Percentiles rank a stretch among this genome's conserved stretches.
Conservation (phyloP, 1,140 invertebrate species). For the Dreissena rostriformis region DNA sequence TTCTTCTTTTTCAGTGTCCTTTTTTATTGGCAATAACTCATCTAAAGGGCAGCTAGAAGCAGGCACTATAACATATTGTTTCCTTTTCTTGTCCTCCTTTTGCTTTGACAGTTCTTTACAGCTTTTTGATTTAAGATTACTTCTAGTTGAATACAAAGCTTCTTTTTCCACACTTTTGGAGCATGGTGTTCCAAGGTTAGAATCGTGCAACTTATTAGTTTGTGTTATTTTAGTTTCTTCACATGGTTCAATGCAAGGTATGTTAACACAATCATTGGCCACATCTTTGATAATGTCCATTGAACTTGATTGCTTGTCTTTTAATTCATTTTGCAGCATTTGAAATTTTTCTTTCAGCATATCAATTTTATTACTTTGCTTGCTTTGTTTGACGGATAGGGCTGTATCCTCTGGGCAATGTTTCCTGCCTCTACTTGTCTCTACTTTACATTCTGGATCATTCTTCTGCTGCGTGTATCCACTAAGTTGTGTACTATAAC, state of each 20-base stretch:
- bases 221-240: not conserved
- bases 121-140: not conserved
- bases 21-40: conserved; percentile 20
- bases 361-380: too few species aligned
- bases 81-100: not conserved
- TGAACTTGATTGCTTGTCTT: too few species aligned
- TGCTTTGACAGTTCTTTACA: not conserved
- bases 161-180: not conserved
- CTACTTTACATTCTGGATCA: too few species aligned
- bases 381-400: too few species aligned
- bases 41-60: conserved; percentile 37
- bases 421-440: too few species aligned
- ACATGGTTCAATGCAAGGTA: not conserved
- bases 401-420: too few species aligned
- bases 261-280: not conserved
- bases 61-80: conserved; percentile 21
- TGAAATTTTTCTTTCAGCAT: too few species aligned
- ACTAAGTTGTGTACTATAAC: too few species aligned
- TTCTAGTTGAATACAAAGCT: not conserved
- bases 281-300: not conserved
- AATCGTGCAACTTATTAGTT: not conserved
- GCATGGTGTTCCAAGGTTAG: not conserved
- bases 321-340: too few species aligned
- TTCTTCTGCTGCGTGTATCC: too few species aligned
- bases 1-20: conserved; percentile 11